phyloP scores from a whole-genome alignment of 2,797 vertebrate species.

The Channa striata region DNA sequence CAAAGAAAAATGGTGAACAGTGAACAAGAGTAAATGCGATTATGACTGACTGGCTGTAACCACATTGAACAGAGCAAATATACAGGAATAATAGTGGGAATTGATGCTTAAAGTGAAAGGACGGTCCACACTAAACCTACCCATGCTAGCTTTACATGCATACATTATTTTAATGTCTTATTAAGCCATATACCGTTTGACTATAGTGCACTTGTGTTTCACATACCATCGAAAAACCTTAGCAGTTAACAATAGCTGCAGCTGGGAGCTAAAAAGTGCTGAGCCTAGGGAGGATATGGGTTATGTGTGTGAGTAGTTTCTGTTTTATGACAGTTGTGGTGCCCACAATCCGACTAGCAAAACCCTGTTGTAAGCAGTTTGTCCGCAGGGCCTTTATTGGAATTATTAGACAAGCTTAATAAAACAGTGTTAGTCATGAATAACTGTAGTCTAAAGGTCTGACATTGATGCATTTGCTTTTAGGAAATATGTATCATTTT shows the following conservation, averaged over 20 bases:
- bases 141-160: not conserved
- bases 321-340: constrained; percentile 9
- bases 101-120: not conserved
- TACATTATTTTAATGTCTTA: not conserved
- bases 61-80: not conserved
- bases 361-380: not conserved
- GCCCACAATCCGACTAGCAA: not conserved
- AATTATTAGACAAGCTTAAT: not conserved
- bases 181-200: not conserved
- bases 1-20: not conserved
- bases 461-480: no score
- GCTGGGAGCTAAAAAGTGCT: constrained; percentile 21
- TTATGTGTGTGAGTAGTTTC: not conserved
- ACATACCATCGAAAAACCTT: not conserved
- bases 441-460: no score
- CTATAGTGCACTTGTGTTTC: no score
- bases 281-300: not conserved
- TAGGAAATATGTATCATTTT: no score
- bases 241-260: constrained; percentile 2
- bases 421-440: not conserved
- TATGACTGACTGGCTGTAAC: no score
- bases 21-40: not conserved
- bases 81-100: not conserved
- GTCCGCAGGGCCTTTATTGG: not conserved
- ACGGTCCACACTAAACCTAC: not conserved